phyloP scores from a whole-genome alignment of 2,888 invertebrate genomes.

The Pseudoips prasinana region DNA sequence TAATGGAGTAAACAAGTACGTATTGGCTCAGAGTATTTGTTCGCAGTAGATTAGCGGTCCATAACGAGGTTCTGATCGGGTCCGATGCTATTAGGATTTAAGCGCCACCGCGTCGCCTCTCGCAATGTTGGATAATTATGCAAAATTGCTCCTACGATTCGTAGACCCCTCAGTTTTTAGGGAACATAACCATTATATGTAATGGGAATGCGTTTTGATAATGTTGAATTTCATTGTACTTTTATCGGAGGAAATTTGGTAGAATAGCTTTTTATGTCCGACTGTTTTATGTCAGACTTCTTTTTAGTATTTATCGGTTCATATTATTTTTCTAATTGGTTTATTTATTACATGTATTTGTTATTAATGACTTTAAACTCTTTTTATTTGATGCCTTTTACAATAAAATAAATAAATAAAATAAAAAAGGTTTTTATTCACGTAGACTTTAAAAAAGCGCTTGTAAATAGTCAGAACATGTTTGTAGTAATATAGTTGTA shows the following conservation, averaged over 20 bases:
- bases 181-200: constrained; percentile 74
- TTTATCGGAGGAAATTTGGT: constrained; percentile 62
- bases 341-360: too few relatives aligned
- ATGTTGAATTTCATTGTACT: constrained; percentile 72
- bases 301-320: too few relatives aligned
- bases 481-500: too few relatives aligned
- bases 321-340: too few relatives aligned
- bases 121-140: constrained; percentile 73
- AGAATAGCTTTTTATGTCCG: constrained; percentile 51
- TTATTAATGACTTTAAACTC: too few relatives aligned
- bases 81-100: constrained; percentile 76
- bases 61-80: constrained; percentile 76
- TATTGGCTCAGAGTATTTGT: constrained; percentile 60
- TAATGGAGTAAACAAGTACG: constrained; percentile 34
- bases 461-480: too few relatives aligned
- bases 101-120: constrained; percentile 64
- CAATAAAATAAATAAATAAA: too few relatives aligned
- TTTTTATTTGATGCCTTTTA: too few relatives aligned
- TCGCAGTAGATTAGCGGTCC: constrained; percentile 64
- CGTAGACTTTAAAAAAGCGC: too few relatives aligned
- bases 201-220: constrained; percentile 79
- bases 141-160: constrained; percentile 79
- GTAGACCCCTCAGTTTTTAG: constrained; percentile 73
- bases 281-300: constrained; percentile 53
- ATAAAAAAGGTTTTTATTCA: too few relatives aligned